A percentile compares a stretch with the other conserved stretches of the same genome.
Conservation (phyloP, 1,140 invertebrate species). For the Globodera rostochiensis region DNA sequence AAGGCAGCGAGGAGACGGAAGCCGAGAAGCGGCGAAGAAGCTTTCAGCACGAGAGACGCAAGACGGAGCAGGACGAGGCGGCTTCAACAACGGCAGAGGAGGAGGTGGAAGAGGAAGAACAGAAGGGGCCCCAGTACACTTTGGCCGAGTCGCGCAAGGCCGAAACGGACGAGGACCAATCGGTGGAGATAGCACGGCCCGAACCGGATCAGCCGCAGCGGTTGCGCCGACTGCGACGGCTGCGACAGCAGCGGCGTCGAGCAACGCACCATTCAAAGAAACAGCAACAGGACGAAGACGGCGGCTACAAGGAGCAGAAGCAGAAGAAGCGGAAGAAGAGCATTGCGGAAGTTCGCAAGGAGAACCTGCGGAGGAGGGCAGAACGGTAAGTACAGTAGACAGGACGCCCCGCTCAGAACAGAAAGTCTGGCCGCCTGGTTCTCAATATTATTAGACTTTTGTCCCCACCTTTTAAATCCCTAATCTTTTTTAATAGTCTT, state of each 20-base stretch:
- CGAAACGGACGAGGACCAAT: neutral
- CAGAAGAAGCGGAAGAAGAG: slow-evolving; percentile 16
- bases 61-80: neutral
- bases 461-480: no score
- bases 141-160: slow-evolving; percentile 7
- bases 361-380: slow-evolving; percentile 26
- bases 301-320: neutral
- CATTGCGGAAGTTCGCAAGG: slow-evolving; percentile 10
- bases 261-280: neutral
- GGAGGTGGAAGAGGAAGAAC: neutral
- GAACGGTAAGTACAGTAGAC: slow-evolving; percentile 6
- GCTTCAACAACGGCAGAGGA: neutral
- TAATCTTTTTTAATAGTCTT: no score
- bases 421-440: neutral
- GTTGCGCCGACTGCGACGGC: slow-evolving; percentile 26
- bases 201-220: slow-evolving; percentile 11
- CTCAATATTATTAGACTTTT: neutral
- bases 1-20: slow-evolving; percentile 26
- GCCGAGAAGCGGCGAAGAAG: slow-evolving; percentile 17
- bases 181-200: slow-evolving; percentile 15
- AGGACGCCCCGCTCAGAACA: neutral
- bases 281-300: slow-evolving; percentile 14
- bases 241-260: slow-evolving; percentile 34
- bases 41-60: neutral
- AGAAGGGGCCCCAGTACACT: slow-evolving; percentile 22